Conservation (phyloP, 2,888 invertebrate species). For the Limnephilus rhombicus region DNA sequence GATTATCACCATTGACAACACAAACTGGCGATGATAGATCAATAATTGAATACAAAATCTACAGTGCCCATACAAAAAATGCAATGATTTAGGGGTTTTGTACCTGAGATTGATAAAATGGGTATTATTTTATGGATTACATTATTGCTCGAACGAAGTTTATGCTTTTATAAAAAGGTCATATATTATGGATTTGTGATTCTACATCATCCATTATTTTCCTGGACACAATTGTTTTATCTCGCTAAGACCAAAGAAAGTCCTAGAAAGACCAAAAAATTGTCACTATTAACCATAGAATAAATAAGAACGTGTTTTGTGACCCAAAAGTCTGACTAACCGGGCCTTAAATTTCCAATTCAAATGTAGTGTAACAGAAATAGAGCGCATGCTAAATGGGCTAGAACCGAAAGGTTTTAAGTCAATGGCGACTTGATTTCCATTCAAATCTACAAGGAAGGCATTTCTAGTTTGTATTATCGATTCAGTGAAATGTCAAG, state of each 20-base stretch:
- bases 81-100: neutral
- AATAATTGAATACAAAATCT: neutral
- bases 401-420: too few relatives aligned
- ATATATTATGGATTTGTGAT: neutral
- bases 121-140: neutral
- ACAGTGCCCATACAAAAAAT: neutral
- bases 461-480: too few relatives aligned
- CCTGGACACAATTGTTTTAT: too few relatives aligned
- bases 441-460: too few relatives aligned
- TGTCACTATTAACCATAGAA: neutral
- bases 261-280: neutral
- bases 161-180: neutral
- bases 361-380: too few relatives aligned
- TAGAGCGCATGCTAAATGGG: too few relatives aligned
- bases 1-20: neutral
- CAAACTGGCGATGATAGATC: neutral
- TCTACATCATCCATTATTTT: too few relatives aligned
- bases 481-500: neutral
- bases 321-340: too few relatives aligned
- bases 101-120: neutral
- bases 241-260: too few relatives aligned
- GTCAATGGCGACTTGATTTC: too few relatives aligned
- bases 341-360: too few relatives aligned
- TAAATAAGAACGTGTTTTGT: too few relatives aligned
- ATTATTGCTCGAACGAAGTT: neutral